These are phyloP conservation scores for Pangasianodon hypophthalmus DNA, from an alignment of 2,113 vertebrate genomes.

Conservation along the genomic window DNA sequence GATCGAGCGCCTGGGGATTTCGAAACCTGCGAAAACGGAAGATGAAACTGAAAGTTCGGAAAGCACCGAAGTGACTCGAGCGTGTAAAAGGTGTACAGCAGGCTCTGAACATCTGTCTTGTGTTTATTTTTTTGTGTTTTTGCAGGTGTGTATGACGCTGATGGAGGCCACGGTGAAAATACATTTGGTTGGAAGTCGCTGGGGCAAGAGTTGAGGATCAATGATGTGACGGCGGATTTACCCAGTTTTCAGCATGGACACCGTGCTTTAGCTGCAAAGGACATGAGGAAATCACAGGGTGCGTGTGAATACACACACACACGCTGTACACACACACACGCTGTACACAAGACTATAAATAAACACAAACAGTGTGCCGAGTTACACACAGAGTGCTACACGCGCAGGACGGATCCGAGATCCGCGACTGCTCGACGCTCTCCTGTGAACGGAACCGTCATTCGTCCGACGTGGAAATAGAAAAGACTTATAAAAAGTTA, in stretches of 20 bases:
- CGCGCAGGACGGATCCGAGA: background rate
- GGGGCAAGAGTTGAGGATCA: slow-evolving; percentile 99
- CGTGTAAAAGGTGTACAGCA: too few relatives aligned
- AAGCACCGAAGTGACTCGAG: slow-evolving; percentile 34
- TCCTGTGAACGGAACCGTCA: too few relatives aligned
- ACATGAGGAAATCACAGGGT: slow-evolving; percentile 99
- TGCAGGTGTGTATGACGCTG: slow-evolving; percentile 90
- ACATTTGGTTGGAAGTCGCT: slow-evolving; percentile 99
- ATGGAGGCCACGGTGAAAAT: slow-evolving; percentile 94
- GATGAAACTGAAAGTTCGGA: background rate
- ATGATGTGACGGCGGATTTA: slow-evolving; percentile 96
- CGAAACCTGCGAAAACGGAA: too few relatives aligned
- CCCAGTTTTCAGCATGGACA: slow-evolving; percentile 97
- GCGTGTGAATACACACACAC: slow-evolving; percentile 53
- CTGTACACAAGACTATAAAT: background rate
- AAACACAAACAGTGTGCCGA: background rate
- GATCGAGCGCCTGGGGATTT: too few relatives aligned
- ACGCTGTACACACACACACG: background rate
- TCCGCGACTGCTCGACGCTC: background rate
- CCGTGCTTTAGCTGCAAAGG: slow-evolving; percentile 99
- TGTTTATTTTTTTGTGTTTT: background rate
- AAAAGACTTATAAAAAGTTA: too few relatives aligned
- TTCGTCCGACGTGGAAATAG: too few relatives aligned
- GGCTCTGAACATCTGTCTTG: too few relatives aligned
- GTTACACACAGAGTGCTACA: background rate